phyloP scores from a whole-genome alignment of 2,888 invertebrate species.

The Agonum fuliginosum region DNA sequence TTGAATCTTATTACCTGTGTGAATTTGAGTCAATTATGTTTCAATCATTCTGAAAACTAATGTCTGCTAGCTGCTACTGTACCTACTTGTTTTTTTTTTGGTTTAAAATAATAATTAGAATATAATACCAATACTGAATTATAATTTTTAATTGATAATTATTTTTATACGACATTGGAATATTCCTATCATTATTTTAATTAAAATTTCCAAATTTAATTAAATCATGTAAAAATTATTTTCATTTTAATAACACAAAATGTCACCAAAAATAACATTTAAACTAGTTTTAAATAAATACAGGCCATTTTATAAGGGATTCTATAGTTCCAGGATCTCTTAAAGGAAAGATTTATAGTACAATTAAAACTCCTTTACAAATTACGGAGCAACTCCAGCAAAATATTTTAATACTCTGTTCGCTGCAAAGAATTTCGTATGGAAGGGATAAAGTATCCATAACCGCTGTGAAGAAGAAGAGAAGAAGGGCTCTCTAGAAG shows the following conservation, averaged over 20 bases:
- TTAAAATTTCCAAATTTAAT: constrained; percentile 1
- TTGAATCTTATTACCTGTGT: too few relatives aligned
- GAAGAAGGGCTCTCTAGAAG: constrained; percentile 20
- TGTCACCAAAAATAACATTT: constrained; percentile 7
- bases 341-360: constrained; percentile 43
- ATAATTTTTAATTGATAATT: too few relatives aligned
- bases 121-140: too few relatives aligned
- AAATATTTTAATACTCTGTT: constrained; percentile 49
- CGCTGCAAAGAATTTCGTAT: constrained; percentile 45
- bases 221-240: background rate
- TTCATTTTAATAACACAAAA: background rate
- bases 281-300: constrained; percentile 41
- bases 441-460: background rate
- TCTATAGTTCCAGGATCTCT: background rate
- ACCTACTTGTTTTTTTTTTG: too few relatives aligned
- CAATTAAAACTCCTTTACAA: constrained; percentile 53
- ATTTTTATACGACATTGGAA: too few relatives aligned
- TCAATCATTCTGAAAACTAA: too few relatives aligned
- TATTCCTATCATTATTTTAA: background rate
- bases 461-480: constrained; percentile 9
- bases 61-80: too few relatives aligned
- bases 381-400: constrained; percentile 36
- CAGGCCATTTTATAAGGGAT: background rate
- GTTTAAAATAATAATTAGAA: too few relatives aligned
- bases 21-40: too few relatives aligned